These are phyloP conservation scores for Chaetophractus vellerosus DNA, from an alignment of 2,797 vertebrate species.

Conservation along the genomic window DNA sequence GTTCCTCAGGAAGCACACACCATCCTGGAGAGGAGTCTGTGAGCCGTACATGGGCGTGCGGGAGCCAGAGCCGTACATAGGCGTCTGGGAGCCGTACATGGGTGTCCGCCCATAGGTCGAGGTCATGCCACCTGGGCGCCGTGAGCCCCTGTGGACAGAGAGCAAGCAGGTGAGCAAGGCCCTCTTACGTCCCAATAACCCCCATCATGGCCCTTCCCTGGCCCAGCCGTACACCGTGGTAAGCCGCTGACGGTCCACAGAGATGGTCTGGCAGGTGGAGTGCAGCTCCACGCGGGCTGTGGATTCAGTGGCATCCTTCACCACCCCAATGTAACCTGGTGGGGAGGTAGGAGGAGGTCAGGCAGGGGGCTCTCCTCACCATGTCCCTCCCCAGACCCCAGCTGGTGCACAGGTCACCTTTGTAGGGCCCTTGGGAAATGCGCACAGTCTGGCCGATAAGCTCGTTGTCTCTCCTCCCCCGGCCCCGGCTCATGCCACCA, in stretches of 20 bases:
- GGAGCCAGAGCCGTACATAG: conserved; percentile 96
- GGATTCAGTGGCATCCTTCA: conserved; percentile 98
- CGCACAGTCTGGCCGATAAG: conserved; percentile 97
- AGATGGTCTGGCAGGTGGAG: conserved; percentile 98
- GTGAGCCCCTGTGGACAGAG: conserved; percentile 90
- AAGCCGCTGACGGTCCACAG: conserved; percentile 95
- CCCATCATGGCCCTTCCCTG: background rate
- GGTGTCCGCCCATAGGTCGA: conserved; percentile 95
- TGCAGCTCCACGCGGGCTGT: conserved; percentile 97
- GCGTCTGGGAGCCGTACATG: conserved; percentile 96
- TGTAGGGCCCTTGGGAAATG: conserved; percentile 98
- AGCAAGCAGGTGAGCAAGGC: background rate
- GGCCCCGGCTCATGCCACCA: conserved; percentile 93
- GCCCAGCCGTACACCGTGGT: conserved; percentile 93
- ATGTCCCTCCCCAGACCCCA: background rate
- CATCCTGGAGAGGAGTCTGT: conserved; percentile 96
- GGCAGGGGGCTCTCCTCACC: background rate
- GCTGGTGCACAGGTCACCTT: conserved; percentile 90
- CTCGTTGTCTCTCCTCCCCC: conserved; percentile 96
- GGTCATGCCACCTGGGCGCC: conserved; percentile 92
- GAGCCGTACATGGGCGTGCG: conserved; percentile 97
- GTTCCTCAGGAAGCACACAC: conserved; percentile 87
- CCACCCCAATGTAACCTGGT: conserved; percentile 96
- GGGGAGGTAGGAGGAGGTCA: background rate
- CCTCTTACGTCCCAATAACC: background rate